Conservation (phyloP, 1,140 invertebrate species). For the Rhizoglyphus robini region DNA sequence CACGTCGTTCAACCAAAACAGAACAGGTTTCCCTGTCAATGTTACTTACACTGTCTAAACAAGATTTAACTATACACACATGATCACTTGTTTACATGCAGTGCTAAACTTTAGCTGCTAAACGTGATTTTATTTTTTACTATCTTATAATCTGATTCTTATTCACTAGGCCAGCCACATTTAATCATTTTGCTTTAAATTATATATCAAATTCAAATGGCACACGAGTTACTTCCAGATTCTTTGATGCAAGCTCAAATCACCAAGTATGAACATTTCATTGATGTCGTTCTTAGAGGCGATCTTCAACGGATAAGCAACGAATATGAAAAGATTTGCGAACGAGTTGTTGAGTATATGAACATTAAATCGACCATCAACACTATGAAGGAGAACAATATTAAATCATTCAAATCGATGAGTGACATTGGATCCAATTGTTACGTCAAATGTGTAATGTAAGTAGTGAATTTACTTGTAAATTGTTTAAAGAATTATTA, state of each 20-base stretch:
- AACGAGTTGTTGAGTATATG: conserved; percentile 55
- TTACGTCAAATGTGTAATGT: conserved; percentile 37
- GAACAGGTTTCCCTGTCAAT: too few species aligned
- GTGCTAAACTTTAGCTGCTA: too few species aligned
- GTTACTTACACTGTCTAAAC: too few species aligned
- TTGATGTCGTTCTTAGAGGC: conserved; percentile 26
- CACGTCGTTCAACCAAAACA: too few species aligned
- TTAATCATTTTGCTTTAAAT: too few species aligned
- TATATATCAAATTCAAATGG: too few species aligned
- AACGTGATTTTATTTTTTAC: too few species aligned
- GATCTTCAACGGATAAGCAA: conserved; percentile 36
- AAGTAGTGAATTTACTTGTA: conserved; percentile 4
- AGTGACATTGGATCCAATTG: conserved; percentile 28
- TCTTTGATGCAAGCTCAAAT: conserved; percentile 6
- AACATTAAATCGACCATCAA: conserved; percentile 51
- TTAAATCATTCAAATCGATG: conserved; percentile 23
- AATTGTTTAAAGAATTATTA: neutral
- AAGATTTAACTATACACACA: too few species aligned
- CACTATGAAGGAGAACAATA: conserved; percentile 34
- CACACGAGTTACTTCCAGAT: neutral
- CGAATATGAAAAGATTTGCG: conserved; percentile 45
- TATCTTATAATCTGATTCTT: too few species aligned
- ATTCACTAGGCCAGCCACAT: too few species aligned
- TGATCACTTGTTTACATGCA: too few species aligned
- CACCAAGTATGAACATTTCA: conserved; percentile 25